Base-by-base conservation (phyloP, 2,113 vertebrate genomes). In the Equus przewalskii region DNA sequence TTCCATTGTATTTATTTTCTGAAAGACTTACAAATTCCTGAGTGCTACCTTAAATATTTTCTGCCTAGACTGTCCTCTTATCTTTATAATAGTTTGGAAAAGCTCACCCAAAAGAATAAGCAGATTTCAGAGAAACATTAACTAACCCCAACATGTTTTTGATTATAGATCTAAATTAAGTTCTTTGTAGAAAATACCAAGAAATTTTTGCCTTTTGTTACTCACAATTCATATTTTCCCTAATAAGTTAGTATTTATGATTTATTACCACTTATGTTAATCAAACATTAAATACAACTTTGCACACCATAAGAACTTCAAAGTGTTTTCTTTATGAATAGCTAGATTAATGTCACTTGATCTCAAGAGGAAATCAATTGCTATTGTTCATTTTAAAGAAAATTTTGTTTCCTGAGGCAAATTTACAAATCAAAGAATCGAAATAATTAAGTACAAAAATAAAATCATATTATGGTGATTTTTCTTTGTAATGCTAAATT, bases 131-230 rank as follows among this genome's bases (percentile, higher is more conserved):
- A 98, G 87, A 96, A 97, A 93, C 22, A 94, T 65, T 82, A 97
- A 75, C 24, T 97, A 98, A 97, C 69, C 64, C 51, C 30, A 70
- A 88, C 3, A 56, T 91, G 98, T 98, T 98, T 98, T 93, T 96
- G 94, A 99, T 98, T 98, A 98, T 96, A 97, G 88, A 96, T 96
- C 97, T 97, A 98, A 98, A 96, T 97, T 96, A 97, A 97, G 80
- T 97, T 96, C 78, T 94, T 95, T 96, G 91, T 92, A 78, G 60
- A 82, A 73, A 51, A 92, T 13, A 91, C 83, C 81, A 97, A 96
- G 79, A 98, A 94, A 76, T n/a, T 73, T 70, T 98, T 97, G 69
- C 56, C 69, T 97, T 96, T 93, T 90, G 8, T 92, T 75, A 83
- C 18, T 92, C 75, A 44, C 33, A 96, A 97, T 80, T 97, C 91